phyloP scores from a whole-genome alignment of 64 coral and sea anemone species.

The Montipora efflorescens region DNA sequence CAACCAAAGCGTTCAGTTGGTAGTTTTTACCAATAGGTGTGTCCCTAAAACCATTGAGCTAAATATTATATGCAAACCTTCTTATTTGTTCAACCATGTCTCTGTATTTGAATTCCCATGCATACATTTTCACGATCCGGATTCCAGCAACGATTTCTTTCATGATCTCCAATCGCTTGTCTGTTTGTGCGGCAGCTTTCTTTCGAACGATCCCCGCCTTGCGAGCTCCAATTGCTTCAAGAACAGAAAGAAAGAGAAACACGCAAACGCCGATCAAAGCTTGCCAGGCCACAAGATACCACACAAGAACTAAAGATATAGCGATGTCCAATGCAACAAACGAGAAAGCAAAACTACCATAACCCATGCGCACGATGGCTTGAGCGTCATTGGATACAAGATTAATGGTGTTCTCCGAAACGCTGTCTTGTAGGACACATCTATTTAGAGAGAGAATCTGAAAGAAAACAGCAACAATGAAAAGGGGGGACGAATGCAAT shows the following conservation, averaged over 20 bases:
- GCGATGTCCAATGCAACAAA: conserved; percentile 14
- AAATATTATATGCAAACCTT: not conserved
- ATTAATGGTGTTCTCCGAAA: conserved; percentile 47
- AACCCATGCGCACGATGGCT: not conserved
- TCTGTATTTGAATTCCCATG: conserved; percentile 56
- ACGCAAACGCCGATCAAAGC: conserved; percentile 8
- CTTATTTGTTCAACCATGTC: conserved; percentile 12
- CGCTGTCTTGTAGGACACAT: not conserved
- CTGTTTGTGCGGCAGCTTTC: conserved; percentile 30
- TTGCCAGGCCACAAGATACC: conserved; percentile 46
- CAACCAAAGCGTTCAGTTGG: too few species aligned
- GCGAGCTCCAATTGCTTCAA: not conserved
- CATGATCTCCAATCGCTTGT: conserved; percentile 25
- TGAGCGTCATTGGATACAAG: conserved; percentile 55
- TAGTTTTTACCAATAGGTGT: too few species aligned
- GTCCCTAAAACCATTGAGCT: too few species aligned
- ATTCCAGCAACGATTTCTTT: conserved; percentile 50
- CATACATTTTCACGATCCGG: conserved; percentile 54
- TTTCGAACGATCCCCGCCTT: not conserved
- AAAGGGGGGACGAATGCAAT: not conserved
- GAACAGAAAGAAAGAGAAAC: not conserved
- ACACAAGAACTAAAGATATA: not conserved
- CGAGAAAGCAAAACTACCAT: not conserved
- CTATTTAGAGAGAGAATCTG: conserved; percentile 16
- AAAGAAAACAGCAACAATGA: not conserved